Base-by-base conservation (phyloP, 2,888 invertebrate genomes). In the Slavum lentiscoides region DNA sequence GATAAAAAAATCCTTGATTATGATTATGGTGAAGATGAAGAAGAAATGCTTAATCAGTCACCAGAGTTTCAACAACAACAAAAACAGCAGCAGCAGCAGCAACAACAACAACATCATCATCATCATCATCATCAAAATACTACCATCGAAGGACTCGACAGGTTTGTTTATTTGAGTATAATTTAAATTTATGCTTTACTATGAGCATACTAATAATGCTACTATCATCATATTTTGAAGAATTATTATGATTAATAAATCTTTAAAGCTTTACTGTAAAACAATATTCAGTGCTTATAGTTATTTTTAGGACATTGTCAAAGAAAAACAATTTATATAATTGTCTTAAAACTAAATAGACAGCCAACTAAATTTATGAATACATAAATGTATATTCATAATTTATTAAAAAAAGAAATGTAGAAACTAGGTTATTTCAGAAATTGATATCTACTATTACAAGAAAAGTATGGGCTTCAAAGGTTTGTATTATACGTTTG, bases 21-120 rank as follows among this genome's bases (percentile, higher is more conserved):
- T 87, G 96, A 96, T 87, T 96, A 96, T 86, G 95, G 94, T 81
- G 95, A 95, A 84, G 96, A 96, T 83, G 95, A 95, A 80, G 95
- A 95, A n/a, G 92, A 92, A 61, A 90, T 89, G 82, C 87, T 82
- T 13, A 68, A 82, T 64, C 73, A 80, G 21, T 76, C 83, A 37
- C 74, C 81, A 30, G 37, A 72, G 23, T 80, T 80, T 66, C 80
- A 80, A 58, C 80, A 62, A 72, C 69, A 61, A 13, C 77, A 80
- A 17, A n/a, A n/a, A n/a, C n/a, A n/a, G n/a, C n/a, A n/a, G n/a
- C 80, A 80, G 43, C 80, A 64, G 66, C 69, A 61, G 17, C 77
- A 80, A 17, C 80, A 80, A 58, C 80, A 64, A 72, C 69, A 61
- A 13, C 77, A 80, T 2, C 30, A 17, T 58, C 80, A 80, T 43